Conservation (phyloP, 2,797 vertebrate genomes). For the Neosilurus hyrtlii region DNA sequence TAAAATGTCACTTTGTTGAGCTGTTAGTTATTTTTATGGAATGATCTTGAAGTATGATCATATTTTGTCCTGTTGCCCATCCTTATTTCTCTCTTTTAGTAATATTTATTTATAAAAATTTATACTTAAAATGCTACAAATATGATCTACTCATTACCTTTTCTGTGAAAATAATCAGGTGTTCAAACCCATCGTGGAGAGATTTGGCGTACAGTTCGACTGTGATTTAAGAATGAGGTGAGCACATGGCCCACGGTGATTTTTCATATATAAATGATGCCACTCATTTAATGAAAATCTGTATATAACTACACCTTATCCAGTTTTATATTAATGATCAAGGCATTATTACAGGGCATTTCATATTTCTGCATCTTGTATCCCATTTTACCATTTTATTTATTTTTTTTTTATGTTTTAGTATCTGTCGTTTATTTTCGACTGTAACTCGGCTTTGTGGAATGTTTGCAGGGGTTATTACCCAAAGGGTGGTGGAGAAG, state of each 20-base stretch:
- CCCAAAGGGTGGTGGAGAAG: slow-evolving; percentile 92
- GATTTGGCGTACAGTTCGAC: slow-evolving; percentile 86
- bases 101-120: too few species aligned
- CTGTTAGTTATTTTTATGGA: not conserved
- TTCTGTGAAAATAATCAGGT: slow-evolving; percentile 72
- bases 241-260: not conserved
- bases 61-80: not conserved
- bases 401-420: not conserved
- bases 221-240: slow-evolving; percentile 91
- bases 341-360: not conserved
- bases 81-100: not conserved
- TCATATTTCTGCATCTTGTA: not conserved
- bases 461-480: slow-evolving; percentile 84
- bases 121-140: not conserved
- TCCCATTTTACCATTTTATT: not conserved
- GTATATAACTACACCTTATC: too few species aligned
- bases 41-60: not conserved
- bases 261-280: not conserved
- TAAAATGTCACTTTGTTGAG: not conserved
- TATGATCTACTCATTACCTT: not conserved
- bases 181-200: slow-evolving; percentile 90
- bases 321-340: not conserved
- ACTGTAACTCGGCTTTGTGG: too few species aligned
- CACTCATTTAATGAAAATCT: not conserved
- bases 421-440: not conserved